Base-by-base conservation (phyloP, 2,113 vertebrate species). In the Spilogale gracilis region DNA sequence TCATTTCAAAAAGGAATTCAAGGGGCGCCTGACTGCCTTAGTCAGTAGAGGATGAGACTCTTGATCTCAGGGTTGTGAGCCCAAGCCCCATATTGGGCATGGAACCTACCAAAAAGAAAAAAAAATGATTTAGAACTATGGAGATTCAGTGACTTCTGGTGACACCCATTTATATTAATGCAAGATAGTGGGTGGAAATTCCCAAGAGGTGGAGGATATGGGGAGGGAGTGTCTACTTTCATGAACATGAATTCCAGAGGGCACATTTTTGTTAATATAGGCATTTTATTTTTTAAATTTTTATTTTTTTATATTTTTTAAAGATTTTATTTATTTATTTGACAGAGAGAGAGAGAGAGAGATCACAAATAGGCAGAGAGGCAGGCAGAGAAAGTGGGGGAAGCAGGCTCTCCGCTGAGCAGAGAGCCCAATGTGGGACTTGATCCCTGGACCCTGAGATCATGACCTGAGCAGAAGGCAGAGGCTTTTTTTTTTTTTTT, bases 1-100 rank as follows among this genome's bases (percentile, higher is more conserved):
- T 94, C 25, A 43, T 89, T 78, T 89, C 38, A 21, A 78, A 95
- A 80, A 92, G 73, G 18, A 94, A 83, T 67, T 48, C 25, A 78
- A 30, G 74, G 43, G 25, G 74, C 13, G 9, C 1, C 45, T 78
- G 25, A 25, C 25, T 50, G 25, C 6, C 45, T 78, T 7, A 50
- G 3, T 17, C 48, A 27, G 45, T 78, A 78, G 25, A 78, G 74
- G 45, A 50, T 30, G 74, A 30, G 45, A 78, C 45, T 78, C 13
- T 76, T 76, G 45, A 78, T 78, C 45, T 78, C 32, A 38, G 67
- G 32, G 67, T 69, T 27, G 27, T 69, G 67, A 38, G 32, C 67
- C 38, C 32, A 69, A 69, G 32, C 17, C 67, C 67, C n/a, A 69
- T 16, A 78, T 16, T 50, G 45, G 25, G 74, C 14, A 30, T 50